Evolutionary conservation across 92 coral and sea anemone species (phyloP), one percentile per base, ranked within the genome.

Genomic region (Actinernus sp.): DNA sequence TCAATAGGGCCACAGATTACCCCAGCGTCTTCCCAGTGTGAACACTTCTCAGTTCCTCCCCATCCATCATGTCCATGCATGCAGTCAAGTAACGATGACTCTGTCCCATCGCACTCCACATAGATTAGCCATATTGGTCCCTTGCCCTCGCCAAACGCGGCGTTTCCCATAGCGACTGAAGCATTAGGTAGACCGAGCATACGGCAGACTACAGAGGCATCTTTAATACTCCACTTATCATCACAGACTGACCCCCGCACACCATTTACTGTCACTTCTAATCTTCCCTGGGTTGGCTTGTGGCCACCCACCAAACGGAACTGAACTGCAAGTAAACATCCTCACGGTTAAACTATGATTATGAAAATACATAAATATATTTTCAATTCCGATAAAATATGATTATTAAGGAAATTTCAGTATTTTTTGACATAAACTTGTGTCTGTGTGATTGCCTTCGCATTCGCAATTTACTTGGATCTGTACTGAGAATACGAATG

Each of bases 171-270:
- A 0, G 49, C 58, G 2, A n/a, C 37, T 7, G 56, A 56, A 14
- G 58, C 67, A 17, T 4, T 24, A 9, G 68, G 58, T 17, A 71
- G 41, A 1, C 78, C 68, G 10, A 71, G 78, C 45, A 39, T 51
- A 3, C 47, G 24, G 40, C 78, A 71, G 21, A 71, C 78, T 3
- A 71, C 67, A 16, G 53, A 18, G 9, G 66, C 78, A 8, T 14
- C 78, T 6, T 17, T 0, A 2, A 9, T 29, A 6, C 18, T 25
- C 78, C 78, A 71, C 12, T 26, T 13, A 3, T 25, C 13, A 9
- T 33, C 65, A 33, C 78, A 71, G 22, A 71, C 26, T 12, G 36
- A 30, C 26, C 64, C 66, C 78, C 78, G 58, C 7, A 5, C 26
- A 2, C 78, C 67, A 3, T n/a, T n/a, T n/a, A n/a, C n/a, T n/a